Evolutionary conservation across 2,888 invertebrate genomes (phyloP), one percentile per base, ranked within the genome.

Genomic region (Temnothorax ravouxi): DNA sequence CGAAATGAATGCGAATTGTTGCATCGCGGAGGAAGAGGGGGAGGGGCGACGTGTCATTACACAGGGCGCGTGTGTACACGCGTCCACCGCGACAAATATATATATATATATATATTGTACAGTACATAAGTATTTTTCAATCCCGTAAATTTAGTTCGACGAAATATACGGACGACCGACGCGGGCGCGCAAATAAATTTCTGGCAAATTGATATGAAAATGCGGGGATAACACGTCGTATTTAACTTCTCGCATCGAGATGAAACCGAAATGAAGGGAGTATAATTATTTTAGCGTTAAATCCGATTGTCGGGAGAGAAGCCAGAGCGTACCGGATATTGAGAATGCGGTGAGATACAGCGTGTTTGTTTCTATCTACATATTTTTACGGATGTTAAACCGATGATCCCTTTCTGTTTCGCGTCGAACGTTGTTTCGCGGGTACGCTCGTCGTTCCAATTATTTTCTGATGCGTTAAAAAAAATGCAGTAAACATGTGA

Each of bases 1-100:
- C 81, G 74, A 38, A 83, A 85, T 79, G 44, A 81, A 79, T 62
- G 47, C 41, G 56, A 64, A 72, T 38, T 61, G 59, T 59, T 41
- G 38, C 64, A 38, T 4, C 64, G 25, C 44, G 72, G 18, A 34
- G 6, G n/a, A 41, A 3, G 1, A 1, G 34, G 13, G 1, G 34
- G 3, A 47, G 25, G 47, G 1, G 18, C 44, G 15, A 34, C 47
- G 47, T 11, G 21, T 47, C 61, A 34, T 75, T 64, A 25, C 38
- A 41, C 66, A 38, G 11, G 18, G n/a, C 41, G 2, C 66, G 25
- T 13, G 25, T 41, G 25, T 41, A 29, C 52, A 15, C 59, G 41
- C 52, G 54, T 15, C 15, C 38, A 59, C n/a, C 44, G 34, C n/a
- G 34, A 61, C 21, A 15, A 29, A 29, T 29, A 66, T 66, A 77